Evolutionary conservation across 2,888 invertebrate genomes (phyloP), one percentile per base, ranked within the genome.

Genomic region (Aporophyla nigra): DNA sequence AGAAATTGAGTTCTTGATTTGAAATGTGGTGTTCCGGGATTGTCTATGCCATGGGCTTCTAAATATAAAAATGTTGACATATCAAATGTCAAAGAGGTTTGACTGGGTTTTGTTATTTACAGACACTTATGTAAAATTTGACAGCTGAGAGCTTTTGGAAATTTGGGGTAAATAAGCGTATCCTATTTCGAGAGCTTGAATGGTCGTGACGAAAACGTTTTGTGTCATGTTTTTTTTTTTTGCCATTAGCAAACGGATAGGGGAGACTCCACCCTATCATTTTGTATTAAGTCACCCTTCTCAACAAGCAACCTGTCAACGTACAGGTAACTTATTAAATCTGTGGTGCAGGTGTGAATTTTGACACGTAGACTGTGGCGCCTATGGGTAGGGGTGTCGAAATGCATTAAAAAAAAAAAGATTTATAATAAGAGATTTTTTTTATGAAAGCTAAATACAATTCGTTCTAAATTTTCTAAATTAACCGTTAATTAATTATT

Each of bases 221-320:
- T 70, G 24, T 40, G 1, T 51, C n/a, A 5, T 40, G 16, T 61
- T 56, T 73, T 82, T 19, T 82, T 19, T 74, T 54, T 77, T 75
- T 43, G 5, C 5, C 24, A 61, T 72, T 51, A 33, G 49, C n/a
- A 19, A 69, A 72, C 27, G 33, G 33, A 62, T 61, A 74, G 49
- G 51, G 59, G 21, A 46, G 59, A 46, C 40, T n/a, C 10, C 33
- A 56, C 74, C 71, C 68, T 59, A 61, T 54, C 3, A 66, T 71
- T 70, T 66, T 40, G 24, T 24, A 69, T n/a, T n/a, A 51, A 21
- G 43, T 58, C 71, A 83, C 71, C 82, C 69, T 80, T 72, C 54
- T 82, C 71, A 83, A 71, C 56, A 53, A 59, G 27, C 43, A 67
- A 63, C 71, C 80, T 75, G 76, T 76, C 80, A 83, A 10, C 53